phyloP scores from a whole-genome alignment of 2,888 invertebrate species.

The Apotomis turbidana region DNA sequence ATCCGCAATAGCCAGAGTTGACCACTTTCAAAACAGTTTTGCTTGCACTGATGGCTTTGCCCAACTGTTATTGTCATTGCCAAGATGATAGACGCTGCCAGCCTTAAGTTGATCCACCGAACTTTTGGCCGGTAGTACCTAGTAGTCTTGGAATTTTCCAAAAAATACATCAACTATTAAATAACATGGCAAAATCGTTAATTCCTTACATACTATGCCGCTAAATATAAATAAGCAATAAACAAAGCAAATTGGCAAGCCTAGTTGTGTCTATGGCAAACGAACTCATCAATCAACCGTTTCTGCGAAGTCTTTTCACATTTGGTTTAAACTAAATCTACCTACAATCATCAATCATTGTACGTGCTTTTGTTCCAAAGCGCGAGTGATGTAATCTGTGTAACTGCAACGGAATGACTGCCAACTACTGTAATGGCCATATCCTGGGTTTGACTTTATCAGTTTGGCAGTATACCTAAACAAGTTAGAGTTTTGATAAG shows the following conservation, averaged over 20 bases:
- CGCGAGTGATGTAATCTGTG: conserved; percentile 17
- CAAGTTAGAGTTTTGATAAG: neutral
- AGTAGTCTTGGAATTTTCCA: too few relatives aligned
- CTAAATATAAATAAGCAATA: neutral
- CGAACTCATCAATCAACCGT: conserved; percentile 30
- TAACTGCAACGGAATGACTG: conserved; percentile 20
- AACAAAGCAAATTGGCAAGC: conserved; percentile 18
- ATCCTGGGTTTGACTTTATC: conserved; percentile 21
- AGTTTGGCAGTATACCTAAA: neutral
- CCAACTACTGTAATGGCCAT: conserved; percentile 21
- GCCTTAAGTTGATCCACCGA: too few relatives aligned
- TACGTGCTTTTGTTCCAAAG: conserved; percentile 23
- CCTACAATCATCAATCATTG: conserved; percentile 34
- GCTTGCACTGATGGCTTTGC: too few relatives aligned
- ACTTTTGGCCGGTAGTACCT: too few relatives aligned
- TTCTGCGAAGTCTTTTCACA: conserved; percentile 24
- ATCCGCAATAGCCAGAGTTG: too few relatives aligned
- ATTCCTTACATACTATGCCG: too few relatives aligned
- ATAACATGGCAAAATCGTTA: too few relatives aligned
- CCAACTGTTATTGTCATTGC: too few relatives aligned
- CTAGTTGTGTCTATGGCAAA: conserved; percentile 20
- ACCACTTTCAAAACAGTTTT: too few relatives aligned
- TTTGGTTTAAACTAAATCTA: conserved; percentile 29
- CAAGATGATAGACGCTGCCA: too few relatives aligned
- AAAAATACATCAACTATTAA: too few relatives aligned